These are phyloP conservation scores for Malurus leucopterus DNA, from an alignment of 2,797 vertebrate species.

Conservation along the genomic window DNA sequence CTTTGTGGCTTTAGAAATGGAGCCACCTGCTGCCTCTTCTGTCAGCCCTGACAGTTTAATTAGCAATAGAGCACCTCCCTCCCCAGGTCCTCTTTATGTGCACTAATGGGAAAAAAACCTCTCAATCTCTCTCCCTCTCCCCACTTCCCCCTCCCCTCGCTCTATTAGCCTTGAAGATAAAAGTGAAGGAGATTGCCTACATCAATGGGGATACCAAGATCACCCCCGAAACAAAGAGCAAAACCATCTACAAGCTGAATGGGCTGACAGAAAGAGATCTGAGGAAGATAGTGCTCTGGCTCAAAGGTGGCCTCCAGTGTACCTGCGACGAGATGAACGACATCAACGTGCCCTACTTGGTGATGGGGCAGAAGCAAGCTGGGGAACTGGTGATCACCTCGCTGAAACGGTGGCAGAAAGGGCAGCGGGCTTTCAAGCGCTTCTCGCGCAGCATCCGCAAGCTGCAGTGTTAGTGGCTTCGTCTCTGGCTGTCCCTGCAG, in stretches of 20 bases:
- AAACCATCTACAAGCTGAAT: slow-evolving; percentile 95
- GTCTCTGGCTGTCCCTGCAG: not conserved
- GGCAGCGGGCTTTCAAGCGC: slow-evolving; percentile 92
- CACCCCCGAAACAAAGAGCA: slow-evolving; percentile 93
- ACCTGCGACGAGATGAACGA: slow-evolving; percentile 96
- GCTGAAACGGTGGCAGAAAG: slow-evolving; percentile 95
- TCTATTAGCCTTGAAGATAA: slow-evolving; percentile 91
- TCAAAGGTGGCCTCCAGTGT: slow-evolving; percentile 93
- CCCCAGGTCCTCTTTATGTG: slow-evolving; percentile 53
- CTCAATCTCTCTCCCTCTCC: slow-evolving; percentile 37
- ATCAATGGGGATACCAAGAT: slow-evolving; percentile 97
- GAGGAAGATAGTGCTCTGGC: slow-evolving; percentile 89
- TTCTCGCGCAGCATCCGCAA: slow-evolving; percentile 97
- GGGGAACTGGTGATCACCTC: slow-evolving; percentile 96
- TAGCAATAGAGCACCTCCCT: slow-evolving; percentile 64
- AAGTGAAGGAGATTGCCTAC: slow-evolving; percentile 98
- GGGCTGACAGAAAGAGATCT: slow-evolving; percentile 91
- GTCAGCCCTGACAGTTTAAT: slow-evolving; percentile 65
- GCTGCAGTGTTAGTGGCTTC: slow-evolving; percentile 85
- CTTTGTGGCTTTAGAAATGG: slow-evolving; percentile 74
- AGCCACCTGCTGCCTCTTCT: slow-evolving; percentile 71
- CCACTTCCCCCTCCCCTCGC: slow-evolving; percentile 2
- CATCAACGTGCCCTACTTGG: slow-evolving; percentile 93
- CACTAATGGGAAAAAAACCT: slow-evolving; percentile 33
- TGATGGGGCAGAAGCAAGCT: slow-evolving; percentile 94